Evolutionary conservation across 1,140 invertebrate species (phyloP).

Genomic region (Chironomus tepperi): DNA sequence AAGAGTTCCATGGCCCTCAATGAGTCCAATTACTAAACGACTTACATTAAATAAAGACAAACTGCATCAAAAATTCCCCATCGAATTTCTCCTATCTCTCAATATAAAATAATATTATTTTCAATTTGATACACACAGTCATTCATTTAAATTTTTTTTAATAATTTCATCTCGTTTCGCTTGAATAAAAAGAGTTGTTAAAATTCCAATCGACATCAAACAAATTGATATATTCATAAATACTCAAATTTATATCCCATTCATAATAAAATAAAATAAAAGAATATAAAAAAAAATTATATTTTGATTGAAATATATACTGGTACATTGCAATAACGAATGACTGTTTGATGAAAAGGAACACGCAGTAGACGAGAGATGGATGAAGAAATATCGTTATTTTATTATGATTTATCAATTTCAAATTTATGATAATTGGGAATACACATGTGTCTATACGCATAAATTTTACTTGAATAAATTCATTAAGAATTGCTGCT

Average conservation of each 20-base stretch:
- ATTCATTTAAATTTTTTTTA: too few relatives aligned
- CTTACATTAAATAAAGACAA: too few relatives aligned
- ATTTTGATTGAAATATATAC: slow-evolving; percentile 21
- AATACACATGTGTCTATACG: not conserved
- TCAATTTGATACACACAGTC: too few relatives aligned
- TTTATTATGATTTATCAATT: slow-evolving; percentile 23
- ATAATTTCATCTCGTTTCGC: not conserved
- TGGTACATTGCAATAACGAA: not conserved
- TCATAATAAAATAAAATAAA: not conserved
- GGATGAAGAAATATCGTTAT: not conserved
- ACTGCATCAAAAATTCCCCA: too few relatives aligned
- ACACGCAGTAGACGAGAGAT: not conserved
- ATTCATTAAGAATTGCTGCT: not conserved
- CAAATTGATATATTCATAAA: slow-evolving; percentile 14
- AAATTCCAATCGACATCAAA: slow-evolving; percentile 19
- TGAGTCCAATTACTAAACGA: too few relatives aligned
- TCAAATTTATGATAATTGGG: slow-evolving; percentile 20
- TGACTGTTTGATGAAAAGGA: not conserved
- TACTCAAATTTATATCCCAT: not conserved
- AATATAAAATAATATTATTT: too few relatives aligned
- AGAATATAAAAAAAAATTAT: not conserved
- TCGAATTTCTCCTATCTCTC: too few relatives aligned
- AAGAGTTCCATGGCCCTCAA: too few relatives aligned
- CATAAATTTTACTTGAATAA: not conserved
- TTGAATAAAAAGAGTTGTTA: slow-evolving; percentile 22